Evolutionary conservation across 2,113 vertebrate genomes (phyloP).

Genomic region (Paracanthobrama guichenoti): DNA sequence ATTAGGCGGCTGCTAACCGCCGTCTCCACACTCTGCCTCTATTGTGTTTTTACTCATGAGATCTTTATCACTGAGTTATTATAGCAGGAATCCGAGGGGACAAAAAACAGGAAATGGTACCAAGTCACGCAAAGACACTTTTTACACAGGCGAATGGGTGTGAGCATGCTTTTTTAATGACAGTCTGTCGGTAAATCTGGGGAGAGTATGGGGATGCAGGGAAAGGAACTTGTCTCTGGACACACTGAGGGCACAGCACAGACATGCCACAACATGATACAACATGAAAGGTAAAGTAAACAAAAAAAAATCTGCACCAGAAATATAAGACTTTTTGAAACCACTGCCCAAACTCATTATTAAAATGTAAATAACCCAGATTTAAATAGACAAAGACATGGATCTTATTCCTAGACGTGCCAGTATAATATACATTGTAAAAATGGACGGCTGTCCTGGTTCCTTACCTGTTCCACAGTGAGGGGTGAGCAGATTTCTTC

Average conservation of each 20-base stretch:
- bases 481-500: constrained; percentile 92
- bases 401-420: neutral
- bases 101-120: constrained; percentile 79
- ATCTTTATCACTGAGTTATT: constrained; percentile 76
- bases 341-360: neutral
- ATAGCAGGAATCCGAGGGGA: constrained; percentile 72
- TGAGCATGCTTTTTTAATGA: constrained; percentile 24
- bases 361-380: neutral
- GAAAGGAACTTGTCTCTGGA: constrained; percentile 6
- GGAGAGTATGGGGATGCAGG: neutral
- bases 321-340: neutral
- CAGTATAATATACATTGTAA: neutral
- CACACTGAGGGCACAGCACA: constrained; percentile 12
- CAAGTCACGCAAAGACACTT: constrained; percentile 73
- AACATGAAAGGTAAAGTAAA: neutral
- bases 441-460: neutral
- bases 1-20: constrained; percentile 63
- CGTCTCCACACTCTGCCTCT: constrained; percentile 64
- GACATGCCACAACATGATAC: constrained; percentile 12
- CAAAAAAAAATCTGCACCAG: neutral
- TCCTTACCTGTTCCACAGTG: constrained; percentile 86
- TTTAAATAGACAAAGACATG: neutral
- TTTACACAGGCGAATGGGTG: neutral
- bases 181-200: neutral
- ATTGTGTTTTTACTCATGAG: constrained; percentile 73